Base-by-base conservation (phyloP, 2,797 vertebrate genomes). In the Heterohyrax brucei region DNA sequence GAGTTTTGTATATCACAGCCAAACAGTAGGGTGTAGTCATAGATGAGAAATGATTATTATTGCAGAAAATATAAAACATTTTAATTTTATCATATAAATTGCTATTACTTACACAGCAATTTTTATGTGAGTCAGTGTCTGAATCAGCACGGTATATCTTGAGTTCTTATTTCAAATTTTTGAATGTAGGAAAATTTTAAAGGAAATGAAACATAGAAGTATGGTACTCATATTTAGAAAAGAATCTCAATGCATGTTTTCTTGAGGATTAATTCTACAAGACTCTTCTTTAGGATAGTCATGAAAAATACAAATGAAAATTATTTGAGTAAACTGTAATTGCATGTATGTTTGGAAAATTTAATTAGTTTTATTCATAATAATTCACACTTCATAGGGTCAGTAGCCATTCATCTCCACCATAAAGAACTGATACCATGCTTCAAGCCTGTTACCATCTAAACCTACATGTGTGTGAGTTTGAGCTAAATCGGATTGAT, bases 11-110 rank as follows among this genome's bases (percentile, higher is more conserved):
- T 4, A 18, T 14, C 28, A 66, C 12, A 21, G 26, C 48, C 14
- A 21, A 16, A 87, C n/a, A 46, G 4, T 75, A 7, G 33, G 64
- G 5, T 48, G 2, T 21, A 18, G 14, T 75, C 12, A 0, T 9
- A 46, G 10, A 30, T 44, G 59, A 3, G 30, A n/a, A 53, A 26
- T 39, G 44, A 39, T 44, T n/a, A 39, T 26, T 48, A 14, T 18
- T 48, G 28, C n/a, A 94, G 46, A 76, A 84, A 88, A 80, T n/a
- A 50, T 7, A 66, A 64, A 75, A 61, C 16, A n/a, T 33, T 76
- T 92, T n/a, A 28, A 24, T 89, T 87, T 61, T 18, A 46, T 62
- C 44, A 39, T n/a, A 3, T 18, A 50, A 56, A 2, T 50, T 22
- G 59, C 19, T 33, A 22, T 21, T 26, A 64, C 0, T 77, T 70